A percentile compares a stretch with the other conserved stretches of the same genome.
phyloP scores from a whole-genome alignment of 2,888 invertebrate genomes.

The Nomada ruficornis region DNA sequence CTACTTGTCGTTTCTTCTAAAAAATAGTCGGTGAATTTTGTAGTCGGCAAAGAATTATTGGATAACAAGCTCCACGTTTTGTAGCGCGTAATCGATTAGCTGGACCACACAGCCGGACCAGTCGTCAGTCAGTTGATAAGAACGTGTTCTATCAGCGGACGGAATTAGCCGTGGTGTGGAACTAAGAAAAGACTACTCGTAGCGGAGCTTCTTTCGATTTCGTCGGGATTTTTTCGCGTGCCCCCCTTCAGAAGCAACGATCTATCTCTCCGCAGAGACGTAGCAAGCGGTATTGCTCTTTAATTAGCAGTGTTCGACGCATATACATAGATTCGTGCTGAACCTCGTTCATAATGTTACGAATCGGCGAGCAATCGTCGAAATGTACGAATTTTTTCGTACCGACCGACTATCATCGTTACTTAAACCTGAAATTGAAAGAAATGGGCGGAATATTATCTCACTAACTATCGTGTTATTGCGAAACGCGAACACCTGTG shows the following conservation, averaged over 20 bases:
- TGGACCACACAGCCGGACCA: slow-evolving; percentile 37
- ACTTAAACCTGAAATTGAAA: not conserved
- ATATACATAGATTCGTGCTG: slow-evolving; percentile 11
- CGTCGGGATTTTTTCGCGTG: slow-evolving; percentile 8
- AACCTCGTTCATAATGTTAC: slow-evolving; percentile 22
- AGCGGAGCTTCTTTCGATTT: slow-evolving; percentile 38
- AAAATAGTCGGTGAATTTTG: too few relatives aligned
- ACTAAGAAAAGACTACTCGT: slow-evolving; percentile 57
- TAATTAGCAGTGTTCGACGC: not conserved
- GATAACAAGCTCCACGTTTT: not conserved
- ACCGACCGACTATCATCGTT: not conserved
- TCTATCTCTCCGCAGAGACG: slow-evolving; percentile 11
- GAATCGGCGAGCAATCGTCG: not conserved
- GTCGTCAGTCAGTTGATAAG: slow-evolving; percentile 57
- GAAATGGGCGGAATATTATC: not conserved
- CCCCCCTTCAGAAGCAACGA: slow-evolving; percentile 20
- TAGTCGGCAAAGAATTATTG: too few relatives aligned
- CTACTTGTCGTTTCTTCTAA: too few relatives aligned
- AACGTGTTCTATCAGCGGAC: slow-evolving; percentile 54
- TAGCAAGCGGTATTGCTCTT: not conserved
- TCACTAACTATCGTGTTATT: slow-evolving; percentile 1
- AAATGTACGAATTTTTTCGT: not conserved
- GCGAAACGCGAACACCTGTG: slow-evolving; percentile 52
- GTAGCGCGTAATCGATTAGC: slow-evolving; percentile 34
- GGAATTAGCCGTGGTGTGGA: slow-evolving; percentile 57